Evolutionary conservation across 2,113 vertebrate genomes (phyloP), one percentile per base, ranked within the genome.

Genomic region (Chaenocephalus aceratus): DNA sequence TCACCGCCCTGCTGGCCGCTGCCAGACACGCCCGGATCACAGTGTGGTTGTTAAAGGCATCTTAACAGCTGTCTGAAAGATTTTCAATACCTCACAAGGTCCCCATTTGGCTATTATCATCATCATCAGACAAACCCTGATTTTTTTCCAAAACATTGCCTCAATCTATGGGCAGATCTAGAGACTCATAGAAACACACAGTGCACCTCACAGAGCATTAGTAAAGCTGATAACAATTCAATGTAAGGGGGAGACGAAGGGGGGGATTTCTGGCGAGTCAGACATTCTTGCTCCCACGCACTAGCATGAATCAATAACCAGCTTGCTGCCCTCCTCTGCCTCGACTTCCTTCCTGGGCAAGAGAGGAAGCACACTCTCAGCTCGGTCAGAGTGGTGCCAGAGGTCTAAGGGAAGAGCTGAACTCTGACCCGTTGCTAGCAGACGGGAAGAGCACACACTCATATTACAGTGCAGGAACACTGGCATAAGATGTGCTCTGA

Each of bases 271-370:
- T 93, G 91, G 91, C 92, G 94, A 94, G 93, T 95, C 93, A 94
- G 90, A 94, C 87, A 81, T 92, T 94, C 88, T 87, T 88, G 67
- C 92, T 83, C 91, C 91, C 80, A 91, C 90, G 74, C 86, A 77
- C 89, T 86, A 83, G 86, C 92, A 92, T 93, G 91, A 94, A 95
- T 95, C 94, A 92, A 94, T 94, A 94, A 87, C 74, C 81, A 78
- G 83, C 88, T 83, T 77, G 85, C 86, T 86, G 82, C 89, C 91
- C 79, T 91, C 60, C 79, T 68, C 79, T 84, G 90, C 77, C 76
- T 84, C 41, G 72, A 76, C 85, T 86, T 79, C 75, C 69, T 88
- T 79, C 79, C 69, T 52, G 59, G 79, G 60, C 75, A 82, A 74
- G 72, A 73, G 80, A 81, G 63, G 72, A 86, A 70, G 70, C 34